Evolutionary conservation across 2,888 invertebrate species (phyloP), one percentile per base, ranked within the genome.

Genomic region (Frankliniella fusca): DNA sequence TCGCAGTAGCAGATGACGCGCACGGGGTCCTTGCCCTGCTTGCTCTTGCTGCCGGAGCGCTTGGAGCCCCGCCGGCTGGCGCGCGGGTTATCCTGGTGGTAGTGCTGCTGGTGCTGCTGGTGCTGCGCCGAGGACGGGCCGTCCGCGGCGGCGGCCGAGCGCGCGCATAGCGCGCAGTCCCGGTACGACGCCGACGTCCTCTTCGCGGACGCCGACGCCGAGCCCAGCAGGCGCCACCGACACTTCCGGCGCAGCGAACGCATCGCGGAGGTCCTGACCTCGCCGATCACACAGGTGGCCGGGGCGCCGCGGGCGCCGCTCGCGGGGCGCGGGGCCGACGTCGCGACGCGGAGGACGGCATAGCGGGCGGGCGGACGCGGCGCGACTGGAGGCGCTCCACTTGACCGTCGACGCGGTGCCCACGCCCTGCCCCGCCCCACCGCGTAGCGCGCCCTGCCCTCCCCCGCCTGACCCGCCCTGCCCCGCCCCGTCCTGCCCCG

Each of bases 1-100:
- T 76, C 70, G 70, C 70, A 76, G 70, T 76, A 76, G 70, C 70
- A 76, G 70, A 76, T 76, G 27, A 76, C 70, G 70, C 70, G 70
- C 70, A 76, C 70, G 70, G 23, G 23, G 2, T 5, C 70, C 70
- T 76, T 76, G 70, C 70, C 70, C 23, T n/a, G 20, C 20, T 18
- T 18, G 61, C 1, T 7, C 15, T n/a, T 61, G 61, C 61, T 76
- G 70, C 70, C 9, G 70, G 70, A 27, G 23, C 27, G 23, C 20
- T 18, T 61, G 61, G 11, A 10, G 70, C 27, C 10, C 23, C 23
- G n/a, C 70, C 70, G 70, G 70, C 70, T n/a, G 70, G 12, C 23
- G 23, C 70, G 70, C 23, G 12, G 23, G 23, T 23, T 12, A 27
- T 23, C 23, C 23, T 27, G 70, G 27, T 23, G 70, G 10, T 76